These are phyloP conservation scores for Philonicus albiceps DNA, from an alignment of 2,888 invertebrate genomes.

Conservation along the genomic window DNA sequence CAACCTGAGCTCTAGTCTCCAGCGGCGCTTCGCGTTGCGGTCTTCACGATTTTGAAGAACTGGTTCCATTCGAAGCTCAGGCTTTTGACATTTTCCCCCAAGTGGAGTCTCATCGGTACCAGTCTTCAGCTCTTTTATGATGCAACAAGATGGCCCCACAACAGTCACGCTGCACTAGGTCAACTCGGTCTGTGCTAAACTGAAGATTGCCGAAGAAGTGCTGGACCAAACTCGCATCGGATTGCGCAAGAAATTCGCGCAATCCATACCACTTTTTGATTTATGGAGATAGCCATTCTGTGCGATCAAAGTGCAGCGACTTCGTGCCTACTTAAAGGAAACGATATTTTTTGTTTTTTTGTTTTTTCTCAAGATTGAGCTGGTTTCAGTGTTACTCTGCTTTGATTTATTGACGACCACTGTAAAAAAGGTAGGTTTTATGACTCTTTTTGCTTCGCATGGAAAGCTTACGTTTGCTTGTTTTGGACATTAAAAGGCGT, in stretches of 20 bases:
- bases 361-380: neutral
- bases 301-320: neutral
- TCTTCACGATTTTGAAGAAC: neutral
- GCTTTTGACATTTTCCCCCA: neutral
- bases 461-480: neutral
- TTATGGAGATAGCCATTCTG: neutral
- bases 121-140: neutral
- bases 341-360: neutral
- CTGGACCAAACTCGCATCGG: neutral
- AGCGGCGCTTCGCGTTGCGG: neutral
- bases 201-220: neutral
- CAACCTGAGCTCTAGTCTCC: neutral
- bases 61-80: neutral
- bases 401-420: neutral
- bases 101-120: neutral
- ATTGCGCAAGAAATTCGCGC: neutral
- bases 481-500: neutral
- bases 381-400: neutral
- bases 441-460: neutral
- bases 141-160: neutral
- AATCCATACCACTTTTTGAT: neutral
- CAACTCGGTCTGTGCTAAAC: neutral
- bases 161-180: neutral
- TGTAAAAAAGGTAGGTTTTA: neutral
- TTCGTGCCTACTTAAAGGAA: neutral